These are phyloP conservation scores for Parauchenoglanis punctatus DNA, from an alignment of 2,797 vertebrate genomes.

Conservation along the genomic window DNA sequence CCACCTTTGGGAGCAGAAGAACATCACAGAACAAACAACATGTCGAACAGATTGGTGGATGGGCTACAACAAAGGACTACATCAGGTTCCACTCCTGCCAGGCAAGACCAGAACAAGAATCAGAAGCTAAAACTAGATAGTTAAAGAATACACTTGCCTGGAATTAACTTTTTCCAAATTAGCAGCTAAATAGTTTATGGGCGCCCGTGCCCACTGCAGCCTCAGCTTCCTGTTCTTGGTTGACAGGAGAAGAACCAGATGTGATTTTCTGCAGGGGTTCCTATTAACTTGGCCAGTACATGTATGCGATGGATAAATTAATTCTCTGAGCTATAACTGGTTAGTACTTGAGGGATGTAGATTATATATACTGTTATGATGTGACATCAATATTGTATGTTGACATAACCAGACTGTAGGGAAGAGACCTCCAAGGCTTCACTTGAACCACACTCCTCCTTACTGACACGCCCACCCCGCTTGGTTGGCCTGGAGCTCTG, in stretches of 20 bases:
- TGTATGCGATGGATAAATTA: neutral
- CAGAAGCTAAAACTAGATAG: neutral
- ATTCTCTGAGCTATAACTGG: neutral
- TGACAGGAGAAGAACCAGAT: constrained; percentile 15
- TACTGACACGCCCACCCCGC: constrained; percentile 5
- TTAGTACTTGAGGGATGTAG: neutral
- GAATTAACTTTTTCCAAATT: neutral
- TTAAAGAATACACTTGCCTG: neutral
- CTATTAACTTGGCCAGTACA: constrained; percentile 12
- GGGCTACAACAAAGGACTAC: neutral
- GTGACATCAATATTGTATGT: neutral
- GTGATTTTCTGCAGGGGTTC: constrained; percentile 9
- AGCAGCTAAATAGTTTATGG: neutral
- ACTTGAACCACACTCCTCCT: neutral
- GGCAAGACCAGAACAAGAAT: neutral
- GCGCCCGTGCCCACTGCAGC: neutral
- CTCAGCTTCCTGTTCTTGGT: constrained; percentile 2
- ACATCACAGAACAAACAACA: neutral
- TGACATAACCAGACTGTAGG: neutral
- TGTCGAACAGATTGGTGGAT: neutral
- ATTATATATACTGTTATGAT: neutral
- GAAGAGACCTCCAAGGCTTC: neutral
- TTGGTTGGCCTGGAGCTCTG: constrained; percentile 28
- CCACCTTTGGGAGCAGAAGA: neutral
- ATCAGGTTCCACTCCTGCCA: neutral